Percentiles rank a stretch among this genome's conserved stretches.
phyloP scores from a whole-genome alignment of 2,888 invertebrate genomes.

The Galerucella pusilla region DNA sequence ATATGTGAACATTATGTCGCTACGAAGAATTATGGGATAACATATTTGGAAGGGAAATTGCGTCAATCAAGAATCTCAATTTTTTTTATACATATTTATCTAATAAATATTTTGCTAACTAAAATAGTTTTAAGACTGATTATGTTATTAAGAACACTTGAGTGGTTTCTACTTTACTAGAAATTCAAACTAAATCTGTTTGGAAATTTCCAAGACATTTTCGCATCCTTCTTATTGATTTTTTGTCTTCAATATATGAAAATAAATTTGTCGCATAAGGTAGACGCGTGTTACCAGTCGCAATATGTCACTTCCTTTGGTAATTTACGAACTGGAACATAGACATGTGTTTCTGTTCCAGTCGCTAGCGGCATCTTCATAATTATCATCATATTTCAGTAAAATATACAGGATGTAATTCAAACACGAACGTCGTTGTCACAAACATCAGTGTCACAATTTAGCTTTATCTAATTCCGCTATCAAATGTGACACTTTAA shows the following conservation, averaged over 20 bases:
- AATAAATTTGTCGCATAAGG: constrained; percentile 6
- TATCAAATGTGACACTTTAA: no score
- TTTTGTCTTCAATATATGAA: neutral
- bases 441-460: no score
- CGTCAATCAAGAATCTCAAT: neutral
- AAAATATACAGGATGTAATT: neutral
- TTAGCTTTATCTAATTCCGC: no score
- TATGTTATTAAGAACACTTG: neutral
- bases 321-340: neutral
- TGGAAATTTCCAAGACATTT: no score
- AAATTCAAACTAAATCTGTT: no score
- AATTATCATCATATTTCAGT: neutral
- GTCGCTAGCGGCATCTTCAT: neutral
- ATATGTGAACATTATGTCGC: constrained; percentile 18
- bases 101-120: neutral
- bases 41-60: neutral
- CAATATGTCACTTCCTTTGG: constrained; percentile 7
- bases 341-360: neutral
- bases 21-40: constrained; percentile 12
- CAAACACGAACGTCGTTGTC: no score
- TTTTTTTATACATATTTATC: neutral
- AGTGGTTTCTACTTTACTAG: no score
- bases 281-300: neutral
- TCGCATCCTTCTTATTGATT: neutral
- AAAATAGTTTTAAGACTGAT: neutral